Conservation (phyloP, 2,797 vertebrate genomes). For the Melanotaenia trifasciata region DNA sequence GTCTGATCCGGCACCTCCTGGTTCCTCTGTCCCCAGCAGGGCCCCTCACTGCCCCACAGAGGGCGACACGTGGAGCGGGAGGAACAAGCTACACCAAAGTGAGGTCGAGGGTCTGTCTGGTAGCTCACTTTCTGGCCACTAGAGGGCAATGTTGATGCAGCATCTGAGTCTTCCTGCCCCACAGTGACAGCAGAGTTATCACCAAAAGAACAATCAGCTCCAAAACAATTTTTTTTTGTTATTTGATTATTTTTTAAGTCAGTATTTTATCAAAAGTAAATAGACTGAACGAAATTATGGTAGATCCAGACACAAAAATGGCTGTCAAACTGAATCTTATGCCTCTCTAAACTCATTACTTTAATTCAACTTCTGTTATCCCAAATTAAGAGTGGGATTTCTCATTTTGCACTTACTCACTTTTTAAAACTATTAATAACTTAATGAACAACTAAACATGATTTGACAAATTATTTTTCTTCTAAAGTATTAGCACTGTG, state of each 20-base stretch:
- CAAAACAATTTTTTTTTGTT: too few relatives aligned
- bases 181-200: constrained; percentile 18
- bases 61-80: constrained; percentile 80
- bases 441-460: too few relatives aligned
- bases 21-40: constrained; percentile 68
- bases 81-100: constrained; percentile 85
- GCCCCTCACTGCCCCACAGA: constrained; percentile 82
- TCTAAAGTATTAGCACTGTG: neutral
- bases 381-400: neutral
- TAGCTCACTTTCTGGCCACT: constrained; percentile 74
- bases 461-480: neutral
- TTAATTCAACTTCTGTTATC: neutral
- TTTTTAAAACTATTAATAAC: neutral
- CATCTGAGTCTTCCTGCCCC: constrained; percentile 62
- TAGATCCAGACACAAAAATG: too few relatives aligned
- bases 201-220: too few relatives aligned
- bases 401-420: neutral
- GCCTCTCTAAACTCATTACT: too few relatives aligned
- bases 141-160: constrained; percentile 51
- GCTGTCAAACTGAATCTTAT: too few relatives aligned
- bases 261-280: too few relatives aligned
- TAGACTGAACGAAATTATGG: too few relatives aligned
- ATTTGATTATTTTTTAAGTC: neutral
- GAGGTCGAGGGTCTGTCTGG: constrained; percentile 84
- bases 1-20: constrained; percentile 63